Evolutionary conservation across 2,113 vertebrate species (phyloP).

Genomic region (Rattus rattus): DNA sequence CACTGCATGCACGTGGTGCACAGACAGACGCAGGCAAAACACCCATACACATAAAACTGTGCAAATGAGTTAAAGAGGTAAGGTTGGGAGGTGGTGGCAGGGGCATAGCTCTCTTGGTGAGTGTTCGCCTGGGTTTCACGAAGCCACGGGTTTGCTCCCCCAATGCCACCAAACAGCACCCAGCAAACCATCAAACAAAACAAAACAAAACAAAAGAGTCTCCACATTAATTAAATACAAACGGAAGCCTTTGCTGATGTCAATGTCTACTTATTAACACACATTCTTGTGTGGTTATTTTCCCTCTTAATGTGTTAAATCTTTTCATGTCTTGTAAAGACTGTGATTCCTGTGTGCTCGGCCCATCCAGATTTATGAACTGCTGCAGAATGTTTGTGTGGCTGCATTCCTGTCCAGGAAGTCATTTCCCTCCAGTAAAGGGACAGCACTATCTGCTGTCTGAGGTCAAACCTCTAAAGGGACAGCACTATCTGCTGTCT

Average conservation of each 20-base stretch:
- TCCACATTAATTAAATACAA: neutral
- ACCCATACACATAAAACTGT: neutral
- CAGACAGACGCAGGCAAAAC: neutral
- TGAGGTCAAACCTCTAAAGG: neutral
- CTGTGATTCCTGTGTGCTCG: neutral
- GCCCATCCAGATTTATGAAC: neutral
- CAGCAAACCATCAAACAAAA: neutral
- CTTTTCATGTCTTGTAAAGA: neutral
- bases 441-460: neutral
- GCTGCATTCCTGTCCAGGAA: neutral
- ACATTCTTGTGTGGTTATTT: neutral
- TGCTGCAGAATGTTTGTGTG: neutral
- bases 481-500: neutral
- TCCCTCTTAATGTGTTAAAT: neutral
- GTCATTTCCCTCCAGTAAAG: neutral
- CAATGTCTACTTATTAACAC: neutral
- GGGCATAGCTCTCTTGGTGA: neutral
- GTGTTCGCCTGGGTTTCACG: neutral
- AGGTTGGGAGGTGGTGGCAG: too few relatives aligned
- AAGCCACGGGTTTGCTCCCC: neutral
- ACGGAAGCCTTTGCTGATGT: constrained; percentile 14
- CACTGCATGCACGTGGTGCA: neutral
- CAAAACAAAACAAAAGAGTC: neutral
- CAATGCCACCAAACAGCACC: neutral
- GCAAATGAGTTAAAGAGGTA: neutral